These are phyloP conservation scores for Scomber colias DNA, from an alignment of 2,113 vertebrate species.

Conservation along the genomic window DNA sequence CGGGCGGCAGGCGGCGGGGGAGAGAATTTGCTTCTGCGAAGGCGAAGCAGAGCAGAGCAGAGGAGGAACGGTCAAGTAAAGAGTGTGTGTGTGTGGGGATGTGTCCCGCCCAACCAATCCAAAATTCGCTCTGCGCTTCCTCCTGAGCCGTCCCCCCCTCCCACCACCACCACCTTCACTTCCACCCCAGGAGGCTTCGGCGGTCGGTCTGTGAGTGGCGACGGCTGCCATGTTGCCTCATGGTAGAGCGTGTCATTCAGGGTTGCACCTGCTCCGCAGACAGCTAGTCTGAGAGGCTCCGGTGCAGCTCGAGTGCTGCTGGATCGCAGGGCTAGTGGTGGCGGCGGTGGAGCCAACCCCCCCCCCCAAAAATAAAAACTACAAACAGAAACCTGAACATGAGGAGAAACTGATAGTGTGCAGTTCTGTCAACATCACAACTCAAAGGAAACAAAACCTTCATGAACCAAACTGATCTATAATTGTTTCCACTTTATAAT, in stretches of 20 bases:
- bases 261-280: slow-evolving; percentile 65
- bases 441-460: neutral
- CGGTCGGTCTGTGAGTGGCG: slow-evolving; percentile 24
- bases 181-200: slow-evolving; percentile 9
- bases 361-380: neutral
- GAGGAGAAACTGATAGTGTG: neutral
- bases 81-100: neutral
- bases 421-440: neutral
- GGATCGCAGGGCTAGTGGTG: slow-evolving; percentile 12
- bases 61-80: slow-evolving; percentile 29
- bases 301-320: slow-evolving; percentile 19
- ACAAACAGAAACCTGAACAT: neutral
- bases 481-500: neutral
- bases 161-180: too few relatives aligned
- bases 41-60: neutral
- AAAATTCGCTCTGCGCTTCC: neutral
- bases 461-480: neutral
- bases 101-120: slow-evolving; percentile 29
- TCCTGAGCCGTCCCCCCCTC: neutral
- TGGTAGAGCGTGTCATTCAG: slow-evolving; percentile 40
- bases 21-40: slow-evolving; percentile 37
- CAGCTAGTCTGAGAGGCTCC: slow-evolving; percentile 21
- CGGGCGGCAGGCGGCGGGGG: slow-evolving; percentile 13
- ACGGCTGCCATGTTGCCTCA: slow-evolving; percentile 63
- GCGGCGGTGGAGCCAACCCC: neutral